Evolutionary conservation across 2,797 vertebrate genomes (phyloP).

Genomic region (Apodemus agrarius): DNA sequence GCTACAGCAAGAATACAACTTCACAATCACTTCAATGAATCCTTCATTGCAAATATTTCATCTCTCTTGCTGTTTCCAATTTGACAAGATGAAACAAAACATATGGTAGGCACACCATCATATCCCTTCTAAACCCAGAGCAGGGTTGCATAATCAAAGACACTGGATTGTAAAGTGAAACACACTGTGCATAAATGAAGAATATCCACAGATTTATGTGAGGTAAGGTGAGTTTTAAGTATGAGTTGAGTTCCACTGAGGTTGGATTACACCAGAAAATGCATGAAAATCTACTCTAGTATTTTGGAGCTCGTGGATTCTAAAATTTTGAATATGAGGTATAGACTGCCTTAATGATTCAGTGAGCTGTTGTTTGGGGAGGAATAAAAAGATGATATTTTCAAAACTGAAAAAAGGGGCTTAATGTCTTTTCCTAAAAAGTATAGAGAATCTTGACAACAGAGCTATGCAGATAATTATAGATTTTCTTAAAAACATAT

Average conservation of each 20-base stretch:
- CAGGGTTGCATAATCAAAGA: neutral
- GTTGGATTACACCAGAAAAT: neutral
- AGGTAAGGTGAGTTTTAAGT: neutral
- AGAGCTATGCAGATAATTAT: neutral
- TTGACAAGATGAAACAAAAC: neutral
- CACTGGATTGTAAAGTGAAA: neutral
- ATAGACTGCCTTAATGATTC: neutral
- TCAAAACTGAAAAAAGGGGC: neutral
- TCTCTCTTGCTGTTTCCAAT: neutral
- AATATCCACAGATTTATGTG: neutral
- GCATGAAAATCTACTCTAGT: neutral
- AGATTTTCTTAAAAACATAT: neutral
- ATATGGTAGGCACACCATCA: neutral
- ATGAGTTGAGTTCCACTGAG: neutral
- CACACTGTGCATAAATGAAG: neutral
- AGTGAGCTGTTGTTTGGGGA: neutral
- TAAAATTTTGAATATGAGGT: neutral
- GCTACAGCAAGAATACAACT: neutral
- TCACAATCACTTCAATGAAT: neutral
- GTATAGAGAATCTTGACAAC: conserved; percentile 4
- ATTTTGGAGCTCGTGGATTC: neutral
- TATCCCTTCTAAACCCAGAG: neutral
- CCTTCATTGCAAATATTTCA: neutral
- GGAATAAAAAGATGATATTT: neutral
- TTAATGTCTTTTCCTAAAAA: neutral